These are phyloP conservation scores for Acholoe squamosa DNA, from an alignment of 2,888 invertebrate species.

Conservation along the genomic window DNA sequence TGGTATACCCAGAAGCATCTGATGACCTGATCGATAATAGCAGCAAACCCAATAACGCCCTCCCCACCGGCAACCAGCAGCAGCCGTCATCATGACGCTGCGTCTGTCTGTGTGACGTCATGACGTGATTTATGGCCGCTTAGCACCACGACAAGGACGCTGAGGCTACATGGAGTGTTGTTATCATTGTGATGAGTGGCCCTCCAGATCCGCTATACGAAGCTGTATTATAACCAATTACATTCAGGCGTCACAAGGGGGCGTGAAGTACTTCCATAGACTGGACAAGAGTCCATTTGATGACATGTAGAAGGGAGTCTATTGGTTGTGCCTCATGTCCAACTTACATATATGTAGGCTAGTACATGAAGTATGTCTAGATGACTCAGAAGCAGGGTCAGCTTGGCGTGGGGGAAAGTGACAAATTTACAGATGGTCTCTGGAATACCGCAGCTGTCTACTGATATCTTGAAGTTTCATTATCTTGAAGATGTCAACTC, in stretches of 20 bases:
- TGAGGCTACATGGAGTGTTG: constrained; percentile 28
- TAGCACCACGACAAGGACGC: neutral
- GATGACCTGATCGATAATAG: neutral
- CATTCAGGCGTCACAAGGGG: neutral
- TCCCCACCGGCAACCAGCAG: constrained; percentile 6
- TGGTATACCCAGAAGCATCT: too few relatives aligned
- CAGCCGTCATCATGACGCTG: neutral
- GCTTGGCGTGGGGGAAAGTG: too few relatives aligned
- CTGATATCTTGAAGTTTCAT: too few relatives aligned
- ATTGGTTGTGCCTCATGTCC: too few relatives aligned
- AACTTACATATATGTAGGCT: too few relatives aligned
- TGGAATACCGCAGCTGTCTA: too few relatives aligned
- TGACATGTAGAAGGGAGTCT: too few relatives aligned
- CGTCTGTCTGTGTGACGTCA: constrained; percentile 36
- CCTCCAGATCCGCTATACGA: neutral
- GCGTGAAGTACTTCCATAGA: neutral
- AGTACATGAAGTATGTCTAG: too few relatives aligned
- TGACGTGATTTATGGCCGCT: constrained; percentile 38
- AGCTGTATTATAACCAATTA: neutral
- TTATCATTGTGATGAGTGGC: constrained; percentile 35
- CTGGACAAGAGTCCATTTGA: too few relatives aligned
- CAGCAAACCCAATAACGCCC: neutral
- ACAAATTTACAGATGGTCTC: too few relatives aligned
- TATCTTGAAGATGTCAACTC: too few relatives aligned
- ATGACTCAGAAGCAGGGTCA: too few relatives aligned